Conservation (phyloP, 2,113 vertebrate genomes). For the Onychorhynchus coronatus region DNA sequence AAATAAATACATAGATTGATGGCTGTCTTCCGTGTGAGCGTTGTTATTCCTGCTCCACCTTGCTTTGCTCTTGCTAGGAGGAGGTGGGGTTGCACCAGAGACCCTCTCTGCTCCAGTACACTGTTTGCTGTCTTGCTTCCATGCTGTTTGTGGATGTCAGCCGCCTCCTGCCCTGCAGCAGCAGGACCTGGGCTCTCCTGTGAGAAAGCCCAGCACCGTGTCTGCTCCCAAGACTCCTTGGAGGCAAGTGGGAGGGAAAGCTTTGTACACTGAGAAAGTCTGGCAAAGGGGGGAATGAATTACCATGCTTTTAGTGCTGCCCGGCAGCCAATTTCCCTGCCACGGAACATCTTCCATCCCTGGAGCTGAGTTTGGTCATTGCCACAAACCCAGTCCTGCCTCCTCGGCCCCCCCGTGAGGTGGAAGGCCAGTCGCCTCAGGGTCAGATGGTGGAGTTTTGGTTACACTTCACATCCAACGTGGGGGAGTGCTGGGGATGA, state of each 20-base stretch:
- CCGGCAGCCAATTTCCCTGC: too few species aligned
- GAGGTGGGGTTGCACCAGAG: not conserved
- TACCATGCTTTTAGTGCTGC: rapidly evolving
- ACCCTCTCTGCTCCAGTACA: rapidly evolving
- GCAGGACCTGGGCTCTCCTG: not conserved
- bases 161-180: rapidly evolving
- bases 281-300: not conserved
- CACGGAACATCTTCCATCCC: too few species aligned
- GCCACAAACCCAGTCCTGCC: not conserved
- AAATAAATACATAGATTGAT: not conserved
- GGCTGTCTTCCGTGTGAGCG: not conserved
- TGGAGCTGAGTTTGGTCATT: not conserved
- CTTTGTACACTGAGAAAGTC: not conserved
- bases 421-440: not conserved
- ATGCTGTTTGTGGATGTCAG: rapidly evolving
- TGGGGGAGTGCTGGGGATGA: too few species aligned
- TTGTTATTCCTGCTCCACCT: not conserved
- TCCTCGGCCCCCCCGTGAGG: rapidly evolving
- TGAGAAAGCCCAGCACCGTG: rapidly evolving
- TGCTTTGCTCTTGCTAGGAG: not conserved
- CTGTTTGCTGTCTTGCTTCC: not conserved
- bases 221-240: too few species aligned
- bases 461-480: rapidly evolving
- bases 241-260: not conserved
- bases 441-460: rapidly evolving